phyloP scores from a whole-genome alignment of 2,888 invertebrate species.

The Macrophya annulata region DNA sequence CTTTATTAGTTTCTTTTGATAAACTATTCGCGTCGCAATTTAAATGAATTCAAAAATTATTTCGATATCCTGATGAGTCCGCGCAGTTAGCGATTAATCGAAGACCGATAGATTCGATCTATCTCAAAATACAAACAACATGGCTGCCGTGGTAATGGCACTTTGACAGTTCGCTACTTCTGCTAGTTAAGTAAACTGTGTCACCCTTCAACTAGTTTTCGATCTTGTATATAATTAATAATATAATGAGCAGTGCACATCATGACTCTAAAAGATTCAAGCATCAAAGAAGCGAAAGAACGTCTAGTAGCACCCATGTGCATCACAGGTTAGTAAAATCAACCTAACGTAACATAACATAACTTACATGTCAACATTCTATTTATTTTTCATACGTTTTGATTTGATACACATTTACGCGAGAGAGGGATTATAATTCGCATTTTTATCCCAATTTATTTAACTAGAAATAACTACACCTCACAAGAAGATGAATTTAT shows the following conservation, averaged over 20 bases:
- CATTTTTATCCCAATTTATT: background rate
- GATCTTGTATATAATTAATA: background rate
- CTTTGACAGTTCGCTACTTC: conserved; percentile 5
- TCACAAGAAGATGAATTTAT: conserved; percentile 85
- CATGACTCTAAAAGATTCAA: conserved; percentile 48
- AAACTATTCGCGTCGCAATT: background rate
- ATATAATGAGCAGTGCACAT: background rate
- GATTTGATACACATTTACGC: background rate
- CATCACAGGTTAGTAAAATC: conserved; percentile 37
- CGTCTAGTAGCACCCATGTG: conserved; percentile 40
- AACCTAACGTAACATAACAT: background rate
- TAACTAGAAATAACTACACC: conserved; percentile 68
- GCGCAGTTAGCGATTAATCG: background rate
- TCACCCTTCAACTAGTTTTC: background rate
- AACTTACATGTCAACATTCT: background rate
- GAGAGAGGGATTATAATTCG: background rate
- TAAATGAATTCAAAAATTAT: conserved; percentile 11
- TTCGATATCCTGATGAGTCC: background rate
- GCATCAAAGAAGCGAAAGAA: conserved; percentile 40
- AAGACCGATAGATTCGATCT: background rate
- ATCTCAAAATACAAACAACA: conserved; percentile 9
- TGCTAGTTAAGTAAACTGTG: background rate
- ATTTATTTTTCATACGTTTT: background rate
- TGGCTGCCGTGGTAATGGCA: conserved; percentile 3
- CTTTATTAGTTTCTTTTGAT: too few relatives aligned